Evolutionary conservation across 2,888 invertebrate genomes (phyloP).

Genomic region (Xanthorhoe spadicearia): DNA sequence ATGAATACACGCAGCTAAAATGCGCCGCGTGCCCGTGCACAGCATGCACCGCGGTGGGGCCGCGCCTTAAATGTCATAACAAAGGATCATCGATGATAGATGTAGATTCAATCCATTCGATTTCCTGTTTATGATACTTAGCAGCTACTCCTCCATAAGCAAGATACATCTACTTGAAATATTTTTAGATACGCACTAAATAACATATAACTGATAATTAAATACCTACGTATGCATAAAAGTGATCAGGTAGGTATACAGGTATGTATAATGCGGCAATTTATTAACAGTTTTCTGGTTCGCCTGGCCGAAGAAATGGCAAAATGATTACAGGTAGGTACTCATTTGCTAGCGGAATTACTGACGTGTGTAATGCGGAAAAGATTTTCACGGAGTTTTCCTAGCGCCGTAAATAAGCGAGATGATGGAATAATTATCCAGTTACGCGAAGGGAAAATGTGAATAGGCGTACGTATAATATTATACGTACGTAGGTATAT

Average conservation of each 20-base stretch:
- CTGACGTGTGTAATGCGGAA: constrained; percentile 57
- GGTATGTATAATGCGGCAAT: constrained; percentile 49
- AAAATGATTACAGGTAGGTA: constrained; percentile 58
- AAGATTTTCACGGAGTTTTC: constrained; percentile 52
- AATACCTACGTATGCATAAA: neutral
- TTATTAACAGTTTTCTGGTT: constrained; percentile 54
- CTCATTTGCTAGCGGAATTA: constrained; percentile 58
- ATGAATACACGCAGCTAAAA: too few species aligned
- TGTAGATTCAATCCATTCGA: too few species aligned
- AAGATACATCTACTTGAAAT: too few species aligned
- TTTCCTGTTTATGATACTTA: too few species aligned
- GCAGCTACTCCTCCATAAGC: too few species aligned
- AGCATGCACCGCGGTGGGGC: too few species aligned
- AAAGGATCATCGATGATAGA: too few species aligned
- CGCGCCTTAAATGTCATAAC: too few species aligned
- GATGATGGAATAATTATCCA: constrained; percentile 33
- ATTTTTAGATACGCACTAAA: too few species aligned
- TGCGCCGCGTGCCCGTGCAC: too few species aligned
- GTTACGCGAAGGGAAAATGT: constrained; percentile 22
- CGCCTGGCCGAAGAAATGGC: constrained; percentile 53
- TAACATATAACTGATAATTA: neutral
- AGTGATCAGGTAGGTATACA: neutral
- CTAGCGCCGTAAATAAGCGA: constrained; percentile 27
- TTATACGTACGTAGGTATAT: neutral
- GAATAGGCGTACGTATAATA: neutral